These are phyloP conservation scores for Drosophila erecta DNA, from an alignment of 1,140 invertebrate genomes.

Conservation along the genomic window DNA sequence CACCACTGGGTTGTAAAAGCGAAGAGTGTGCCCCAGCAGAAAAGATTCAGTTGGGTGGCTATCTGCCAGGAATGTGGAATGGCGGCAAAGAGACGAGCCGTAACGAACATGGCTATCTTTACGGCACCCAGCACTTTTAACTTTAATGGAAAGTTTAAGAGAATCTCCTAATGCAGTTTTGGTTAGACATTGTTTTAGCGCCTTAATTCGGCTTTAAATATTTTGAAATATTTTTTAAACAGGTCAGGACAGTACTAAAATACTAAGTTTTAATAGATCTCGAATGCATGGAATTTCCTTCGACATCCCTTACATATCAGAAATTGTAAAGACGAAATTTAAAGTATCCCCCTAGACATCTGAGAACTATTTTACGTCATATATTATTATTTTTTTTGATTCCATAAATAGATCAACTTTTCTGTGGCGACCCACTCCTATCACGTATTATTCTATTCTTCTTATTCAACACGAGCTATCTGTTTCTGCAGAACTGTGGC, in stretches of 20 bases:
- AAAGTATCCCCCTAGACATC: background rate
- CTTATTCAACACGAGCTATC: slow-evolving; percentile 27
- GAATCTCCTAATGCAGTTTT: background rate
- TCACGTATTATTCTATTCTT: slow-evolving; percentile 15
- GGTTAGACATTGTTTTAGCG: background rate
- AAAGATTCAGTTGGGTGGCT: slow-evolving; percentile 36
- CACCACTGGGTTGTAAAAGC: slow-evolving; percentile 7
- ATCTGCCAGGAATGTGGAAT: slow-evolving; percentile 30
- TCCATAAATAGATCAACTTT: background rate
- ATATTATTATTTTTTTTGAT: background rate
- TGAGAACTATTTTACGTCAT: background rate
- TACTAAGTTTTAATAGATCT: no score
- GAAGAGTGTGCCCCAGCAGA: slow-evolving; percentile 5
- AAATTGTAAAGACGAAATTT: no score
- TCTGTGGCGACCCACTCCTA: background rate
- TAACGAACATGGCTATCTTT: slow-evolving; percentile 28
- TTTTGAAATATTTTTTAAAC: no score
- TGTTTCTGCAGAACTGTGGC: slow-evolving; percentile 28
- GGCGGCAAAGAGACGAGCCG: slow-evolving; percentile 23
- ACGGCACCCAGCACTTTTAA: slow-evolving; percentile 11
- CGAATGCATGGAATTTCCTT: no score
- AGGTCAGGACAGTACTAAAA: no score
- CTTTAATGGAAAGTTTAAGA: slow-evolving; percentile 18
- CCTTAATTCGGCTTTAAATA: background rate
- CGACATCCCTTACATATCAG: no score